Evolutionary conservation across 53 echinoderm and acorn worm genomes (phyloP), one percentile per base, ranked within the genome.

Genomic region (Astropecten irregularis): DNA sequence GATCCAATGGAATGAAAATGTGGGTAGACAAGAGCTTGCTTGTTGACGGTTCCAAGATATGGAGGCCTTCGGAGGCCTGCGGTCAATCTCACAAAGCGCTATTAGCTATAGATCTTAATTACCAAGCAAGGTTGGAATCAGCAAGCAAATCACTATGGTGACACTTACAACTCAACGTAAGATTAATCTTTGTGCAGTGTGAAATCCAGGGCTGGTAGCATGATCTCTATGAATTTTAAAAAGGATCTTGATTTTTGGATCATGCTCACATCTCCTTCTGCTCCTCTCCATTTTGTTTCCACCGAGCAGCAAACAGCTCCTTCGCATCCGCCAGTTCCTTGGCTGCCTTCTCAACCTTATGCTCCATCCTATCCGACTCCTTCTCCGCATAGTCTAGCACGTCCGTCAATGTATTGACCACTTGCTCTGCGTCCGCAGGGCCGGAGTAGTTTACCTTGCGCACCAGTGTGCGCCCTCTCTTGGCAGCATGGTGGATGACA

Each of bases 241-340:
- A 77, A 85, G 50, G 54, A 52, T 44, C 83, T 83, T n/a, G n/a
- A n/a, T n/a, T n/a, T n/a, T n/a, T n/a, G n/a, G n/a, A n/a, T n/a
- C n/a, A 32, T 13, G 25, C 76, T 57, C 26, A 76, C 76, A 18
- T 76, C 38, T 76, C 56, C 16, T 76, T 76, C 31, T 84, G 49
- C 21, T 84, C 89, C 76, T 84, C 84, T 39, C 89, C 89, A 37
- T 49, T 56, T 60, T 89, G 66, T 39, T 84, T 76, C 84, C 73
- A 84, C n/a, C 39, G 58, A 8, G 16, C 83, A n/a, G 68, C 33
- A 47, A 83, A 76, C 25, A 83, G 83, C 39, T 71, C 83, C 62
- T 77, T 74, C 50, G 73, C 25, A 11, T 82, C 89, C n/a, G 36
- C 53, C 42, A 73, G 28, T 6, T 58, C 69, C 14, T 48, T 89